A percentile compares a stretch with the other conserved stretches of the same genome.
phyloP scores from a whole-genome alignment of 2,888 invertebrate species.

The Eupithecia pulchellata region DNA sequence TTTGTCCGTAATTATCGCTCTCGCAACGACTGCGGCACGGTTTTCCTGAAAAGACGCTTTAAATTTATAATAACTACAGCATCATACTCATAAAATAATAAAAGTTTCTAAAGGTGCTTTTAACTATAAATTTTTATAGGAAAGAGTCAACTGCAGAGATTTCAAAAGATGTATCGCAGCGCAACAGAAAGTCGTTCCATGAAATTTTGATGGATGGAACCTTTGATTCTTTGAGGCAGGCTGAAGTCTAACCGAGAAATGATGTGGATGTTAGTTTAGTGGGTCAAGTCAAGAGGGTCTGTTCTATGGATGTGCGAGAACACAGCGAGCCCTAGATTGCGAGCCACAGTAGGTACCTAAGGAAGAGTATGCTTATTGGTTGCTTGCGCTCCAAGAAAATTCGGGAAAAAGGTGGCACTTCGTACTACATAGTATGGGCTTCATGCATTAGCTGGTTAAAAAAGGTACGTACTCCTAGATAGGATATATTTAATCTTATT shows the following conservation, averaged over 20 bases:
- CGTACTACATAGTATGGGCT: slow-evolving; percentile 15
- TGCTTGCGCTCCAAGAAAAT: slow-evolving; percentile 46
- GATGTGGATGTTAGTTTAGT: slow-evolving; percentile 72
- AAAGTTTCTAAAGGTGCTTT: slow-evolving; percentile 50
- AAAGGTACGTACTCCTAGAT: not conserved
- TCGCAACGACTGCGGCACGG: slow-evolving; percentile 61
- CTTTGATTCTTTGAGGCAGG: slow-evolving; percentile 71
- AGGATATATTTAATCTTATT: not conserved
- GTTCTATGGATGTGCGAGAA: slow-evolving; percentile 70
- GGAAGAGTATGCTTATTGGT: slow-evolving; percentile 46
- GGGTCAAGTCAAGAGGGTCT: slow-evolving; percentile 75
- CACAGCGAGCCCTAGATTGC: slow-evolving; percentile 59
- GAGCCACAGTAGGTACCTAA: slow-evolving; percentile 53
- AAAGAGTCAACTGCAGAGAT: slow-evolving; percentile 58
- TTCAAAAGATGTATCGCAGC: slow-evolving; percentile 57
- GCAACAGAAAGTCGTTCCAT: slow-evolving; percentile 62
- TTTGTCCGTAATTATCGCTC: slow-evolving; percentile 63
- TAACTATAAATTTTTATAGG: slow-evolving; percentile 50
- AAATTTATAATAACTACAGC: slow-evolving; percentile 47
- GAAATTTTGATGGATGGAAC: slow-evolving; percentile 67
- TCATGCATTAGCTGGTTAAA: not conserved
- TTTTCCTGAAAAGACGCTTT: slow-evolving; percentile 60
- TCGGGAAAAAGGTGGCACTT: slow-evolving; percentile 21
- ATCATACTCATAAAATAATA: slow-evolving; percentile 42
- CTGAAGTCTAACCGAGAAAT: slow-evolving; percentile 64